Conservation (phyloP, 1,140 invertebrate species). For the Aplysia californica region DNA sequence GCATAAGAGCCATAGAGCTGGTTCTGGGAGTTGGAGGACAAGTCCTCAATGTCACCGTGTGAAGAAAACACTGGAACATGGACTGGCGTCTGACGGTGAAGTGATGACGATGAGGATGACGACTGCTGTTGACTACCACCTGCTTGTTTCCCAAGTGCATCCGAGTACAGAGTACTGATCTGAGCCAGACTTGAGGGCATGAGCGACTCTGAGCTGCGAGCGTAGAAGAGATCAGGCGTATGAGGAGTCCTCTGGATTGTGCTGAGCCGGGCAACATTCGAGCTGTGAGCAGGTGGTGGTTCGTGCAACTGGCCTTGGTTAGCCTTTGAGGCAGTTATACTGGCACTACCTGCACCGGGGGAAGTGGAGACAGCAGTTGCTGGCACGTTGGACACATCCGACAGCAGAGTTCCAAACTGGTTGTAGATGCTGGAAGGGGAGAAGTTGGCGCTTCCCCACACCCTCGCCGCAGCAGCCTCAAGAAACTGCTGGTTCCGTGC, state of each 20-base stretch:
- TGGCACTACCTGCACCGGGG: not conserved
- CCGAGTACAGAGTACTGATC: constrained; percentile 23
- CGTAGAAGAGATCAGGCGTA: constrained; percentile 34
- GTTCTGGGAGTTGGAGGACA: constrained; percentile 34
- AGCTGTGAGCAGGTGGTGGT: constrained; percentile 59
- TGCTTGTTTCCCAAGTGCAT: not conserved
- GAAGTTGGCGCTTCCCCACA: constrained; percentile 1
- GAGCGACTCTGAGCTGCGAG: constrained; percentile 19
- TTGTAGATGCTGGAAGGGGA: constrained; percentile 7
- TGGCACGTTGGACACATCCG: not conserved
- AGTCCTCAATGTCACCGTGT: constrained; percentile 35
- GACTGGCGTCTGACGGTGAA: constrained; percentile 24
- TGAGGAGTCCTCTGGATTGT: constrained; percentile 40
- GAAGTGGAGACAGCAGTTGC: constrained; percentile 5
- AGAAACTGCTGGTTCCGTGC: constrained; percentile 10
- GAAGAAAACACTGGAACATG: constrained; percentile 24
- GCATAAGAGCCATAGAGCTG: constrained; percentile 36
- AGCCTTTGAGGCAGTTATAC: constrained; percentile 2
- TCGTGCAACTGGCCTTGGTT: constrained; percentile 22
- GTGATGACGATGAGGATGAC: too few relatives aligned
- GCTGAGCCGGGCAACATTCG: constrained; percentile 18
- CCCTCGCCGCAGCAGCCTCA: constrained; percentile 6
- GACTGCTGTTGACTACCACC: constrained; percentile 14
- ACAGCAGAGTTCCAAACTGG: constrained; percentile 14
- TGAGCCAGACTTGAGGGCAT: constrained; percentile 24